Evolutionary conservation across 2,888 invertebrate genomes (phyloP), one percentile per base, ranked within the genome.

Genomic region (Ormyrus pomaceus): DNA sequence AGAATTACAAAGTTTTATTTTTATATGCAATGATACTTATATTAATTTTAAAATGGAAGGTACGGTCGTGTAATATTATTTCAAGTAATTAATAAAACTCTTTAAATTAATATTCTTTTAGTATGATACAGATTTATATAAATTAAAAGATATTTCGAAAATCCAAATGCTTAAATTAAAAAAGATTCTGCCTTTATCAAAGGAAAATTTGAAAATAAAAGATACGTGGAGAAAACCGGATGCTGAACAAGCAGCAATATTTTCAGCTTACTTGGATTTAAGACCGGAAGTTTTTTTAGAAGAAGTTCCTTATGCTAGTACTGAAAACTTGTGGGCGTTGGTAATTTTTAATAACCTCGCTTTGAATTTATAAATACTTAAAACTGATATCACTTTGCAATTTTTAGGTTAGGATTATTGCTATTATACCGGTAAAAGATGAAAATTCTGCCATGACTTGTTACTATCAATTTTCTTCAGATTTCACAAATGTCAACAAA

Each of bases 201-300:
- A 84, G 11, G 6, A n/a, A 10, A 66, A 61, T 55, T 46, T 34
- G 34, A 48, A 71, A 50, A 83, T 82, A 53, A 79, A 81, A n/a
- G 80, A 83, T 79, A 79, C 72, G 56, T 64, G 78, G 80, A 70
- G 77, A 45, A 58, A 62, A 13, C 59, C 74, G 2, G 74, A 51
- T 19, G 62, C 59, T 10, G 48, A 61, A 11, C 46, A 64, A 13
- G 59, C 78, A 10, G 50, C 66, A 70, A 82, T 71, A 74, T 84
- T 84, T 34, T 84, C 86, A 13, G 86, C 86, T 6, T 86, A 84
- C 59, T 77, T 86, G 46, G 86, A 86, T 45, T 77, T 82, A 8
- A 79, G 86, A 71, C 85, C 84, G 11, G 84, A 86, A 61, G 83
- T 84, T n/a, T 82, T 86, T 7, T 82, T 86, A 46, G 82, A 84